Percentiles rank a stretch among this genome's conserved stretches.
Conservation (phyloP, 2,797 vertebrate species). For the Chelon auratus region DNA sequence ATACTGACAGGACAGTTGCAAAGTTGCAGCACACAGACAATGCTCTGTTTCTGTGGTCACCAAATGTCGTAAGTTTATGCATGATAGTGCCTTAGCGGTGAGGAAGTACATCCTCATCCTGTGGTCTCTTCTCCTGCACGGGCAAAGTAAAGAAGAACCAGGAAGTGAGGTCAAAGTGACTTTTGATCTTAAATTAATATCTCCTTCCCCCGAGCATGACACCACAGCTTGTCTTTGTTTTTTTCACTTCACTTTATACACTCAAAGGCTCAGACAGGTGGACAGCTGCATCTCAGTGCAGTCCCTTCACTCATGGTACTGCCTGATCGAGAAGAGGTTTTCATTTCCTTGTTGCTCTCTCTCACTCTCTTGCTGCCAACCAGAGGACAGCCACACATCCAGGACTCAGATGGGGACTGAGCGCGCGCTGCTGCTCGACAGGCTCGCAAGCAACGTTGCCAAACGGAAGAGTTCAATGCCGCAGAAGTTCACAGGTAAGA, state of each 20-base stretch:
- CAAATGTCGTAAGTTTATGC: constrained; percentile 68
- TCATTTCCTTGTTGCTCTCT: constrained; percentile 32
- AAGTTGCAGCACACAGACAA: constrained; percentile 57
- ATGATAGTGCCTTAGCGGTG: constrained; percentile 61
- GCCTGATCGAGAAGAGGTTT: constrained; percentile 16
- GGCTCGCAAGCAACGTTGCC: constrained; percentile 96
- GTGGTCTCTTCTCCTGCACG: constrained; percentile 65
- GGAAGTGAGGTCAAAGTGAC: constrained; percentile 76
- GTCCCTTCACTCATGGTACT: constrained; percentile 28
- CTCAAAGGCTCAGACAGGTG: constrained; percentile 8
- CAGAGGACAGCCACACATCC: constrained; percentile 84
- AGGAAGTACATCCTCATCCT: constrained; percentile 81
- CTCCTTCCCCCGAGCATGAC: constrained; percentile 35
- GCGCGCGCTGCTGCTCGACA: constrained; percentile 92
- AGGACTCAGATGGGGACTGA: constrained; percentile 92
- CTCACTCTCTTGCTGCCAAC: constrained; percentile 48
- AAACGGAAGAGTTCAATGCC: constrained; percentile 97
- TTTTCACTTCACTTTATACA: constrained; percentile 10
- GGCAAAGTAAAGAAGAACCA: constrained; percentile 57
- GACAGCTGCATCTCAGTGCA: constrained; percentile 30
- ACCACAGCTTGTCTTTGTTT: neutral
- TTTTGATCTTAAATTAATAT: constrained; percentile 63
- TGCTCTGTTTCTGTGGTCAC: constrained; percentile 66
- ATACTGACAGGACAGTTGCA: constrained; percentile 53
- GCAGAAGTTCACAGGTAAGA: constrained; percentile 97